phyloP scores from a whole-genome alignment of 1,140 invertebrate genomes.

The Antheraea mylitta region DNA sequence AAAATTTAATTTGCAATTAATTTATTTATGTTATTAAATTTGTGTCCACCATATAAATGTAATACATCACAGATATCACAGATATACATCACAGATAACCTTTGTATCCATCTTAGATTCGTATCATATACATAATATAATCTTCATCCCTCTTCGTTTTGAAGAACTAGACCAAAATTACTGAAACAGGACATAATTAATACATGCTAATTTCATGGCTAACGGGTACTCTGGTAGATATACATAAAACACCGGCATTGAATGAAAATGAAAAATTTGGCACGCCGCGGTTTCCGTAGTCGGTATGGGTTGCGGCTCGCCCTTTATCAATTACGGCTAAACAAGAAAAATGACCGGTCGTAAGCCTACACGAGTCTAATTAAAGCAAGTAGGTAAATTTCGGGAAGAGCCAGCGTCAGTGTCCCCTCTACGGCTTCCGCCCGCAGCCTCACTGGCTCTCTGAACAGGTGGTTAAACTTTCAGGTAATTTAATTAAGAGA shows the following conservation, averaged over 20 bases:
- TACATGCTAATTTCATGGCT: no score
- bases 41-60: no score
- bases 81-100: no score
- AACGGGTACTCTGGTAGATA: background rate
- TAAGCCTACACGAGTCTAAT: constrained; percentile 68
- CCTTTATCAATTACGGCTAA: constrained; percentile 75
- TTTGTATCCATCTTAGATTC: no score
- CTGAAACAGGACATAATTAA: no score
- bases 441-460: constrained; percentile 26
- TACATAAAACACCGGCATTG: background rate
- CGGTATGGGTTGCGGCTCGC: constrained; percentile 33
- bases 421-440: constrained; percentile 32
- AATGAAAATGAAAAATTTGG: constrained; percentile 15
- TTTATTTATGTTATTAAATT: no score
- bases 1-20: no score
- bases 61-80: no score
- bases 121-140: no score
- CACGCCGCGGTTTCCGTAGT: constrained; percentile 38
- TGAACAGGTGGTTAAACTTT: constrained; percentile 61
- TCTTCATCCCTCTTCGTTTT: no score
- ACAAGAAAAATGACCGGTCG: constrained; percentile 71
- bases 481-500: constrained; percentile 55
- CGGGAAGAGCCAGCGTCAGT: constrained; percentile 38
- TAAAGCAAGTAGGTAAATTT: constrained; percentile 74
- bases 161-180: no score